Conservation (phyloP, 1,140 invertebrate species). For the Thaumatotibia leucotreta region DNA sequence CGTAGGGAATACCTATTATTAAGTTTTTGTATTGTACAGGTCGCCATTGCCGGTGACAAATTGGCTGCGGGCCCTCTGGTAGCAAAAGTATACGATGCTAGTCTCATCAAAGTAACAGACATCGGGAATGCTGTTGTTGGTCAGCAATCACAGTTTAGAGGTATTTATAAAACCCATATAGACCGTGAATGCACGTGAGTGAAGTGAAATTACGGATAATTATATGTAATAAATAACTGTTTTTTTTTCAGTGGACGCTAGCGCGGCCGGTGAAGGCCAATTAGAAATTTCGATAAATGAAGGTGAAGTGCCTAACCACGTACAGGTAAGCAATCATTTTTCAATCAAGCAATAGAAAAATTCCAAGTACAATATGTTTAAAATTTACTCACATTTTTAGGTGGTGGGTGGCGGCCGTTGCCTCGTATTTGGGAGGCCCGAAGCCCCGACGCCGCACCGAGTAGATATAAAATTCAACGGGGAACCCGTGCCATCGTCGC, state of each 20-base stretch:
- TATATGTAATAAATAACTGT: neutral
- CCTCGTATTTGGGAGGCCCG: conserved; percentile 96
- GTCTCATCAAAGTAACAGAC: conserved; percentile 93
- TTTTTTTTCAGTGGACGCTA: conserved; percentile 90
- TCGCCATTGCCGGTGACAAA: conserved; percentile 89
- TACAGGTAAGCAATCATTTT: conserved; percentile 75
- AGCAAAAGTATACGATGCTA: conserved; percentile 95
- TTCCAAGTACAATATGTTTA: neutral
- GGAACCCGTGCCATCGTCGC: conserved; percentile 94
- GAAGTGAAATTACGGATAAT: neutral
- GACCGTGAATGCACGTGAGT: neutral
- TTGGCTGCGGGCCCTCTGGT: conserved; percentile 90
- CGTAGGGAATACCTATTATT: neutral
- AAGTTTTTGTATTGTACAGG: conserved; percentile 37
- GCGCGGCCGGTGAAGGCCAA: conserved; percentile 96
- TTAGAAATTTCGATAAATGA: conserved; percentile 99
- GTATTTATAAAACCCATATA: conserved; percentile 65
- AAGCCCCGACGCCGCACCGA: conserved; percentile 91
- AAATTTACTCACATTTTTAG: conserved; percentile 32
- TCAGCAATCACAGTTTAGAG: conserved; percentile 95
- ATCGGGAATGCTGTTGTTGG: conserved; percentile 93
- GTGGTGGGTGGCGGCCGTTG: conserved; percentile 93
- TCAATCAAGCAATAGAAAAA: conserved; percentile 7
- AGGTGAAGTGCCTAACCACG: conserved; percentile 98
- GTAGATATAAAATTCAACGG: conserved; percentile 99